A percentile compares a stretch with the other conserved stretches of the same genome.
These are phyloP conservation scores for Boloria selene DNA, from an alignment of 2,888 invertebrate genomes.

Conservation along the genomic window DNA sequence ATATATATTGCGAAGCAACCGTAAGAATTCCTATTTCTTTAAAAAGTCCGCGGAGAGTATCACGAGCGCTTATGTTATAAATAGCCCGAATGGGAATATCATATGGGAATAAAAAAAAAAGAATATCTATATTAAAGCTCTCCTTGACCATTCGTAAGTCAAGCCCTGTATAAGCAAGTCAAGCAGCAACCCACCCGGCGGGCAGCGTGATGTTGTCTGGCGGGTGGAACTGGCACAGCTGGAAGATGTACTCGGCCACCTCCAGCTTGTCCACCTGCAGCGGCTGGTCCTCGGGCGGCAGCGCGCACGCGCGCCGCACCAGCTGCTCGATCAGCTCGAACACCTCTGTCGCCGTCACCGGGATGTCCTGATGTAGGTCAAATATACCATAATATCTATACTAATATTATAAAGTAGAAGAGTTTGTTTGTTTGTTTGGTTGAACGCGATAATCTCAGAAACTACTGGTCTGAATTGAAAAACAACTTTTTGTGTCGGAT, in stretches of 20 bases:
- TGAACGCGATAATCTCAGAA: no score
- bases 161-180: slow-evolving; percentile 51
- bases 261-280: slow-evolving; percentile 90
- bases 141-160: slow-evolving; percentile 32
- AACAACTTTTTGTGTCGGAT: no score
- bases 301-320: slow-evolving; percentile 91
- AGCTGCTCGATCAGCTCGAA: slow-evolving; percentile 93
- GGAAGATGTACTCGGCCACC: slow-evolving; percentile 94
- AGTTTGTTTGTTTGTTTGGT: no score
- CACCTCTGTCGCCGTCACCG: slow-evolving; percentile 90
- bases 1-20: no score
- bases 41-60: no score
- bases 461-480: no score
- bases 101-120: no score
- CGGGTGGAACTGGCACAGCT: slow-evolving; percentile 94
- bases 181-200: slow-evolving; percentile 71
- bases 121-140: not conserved
- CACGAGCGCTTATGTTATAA: no score
- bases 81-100: no score
- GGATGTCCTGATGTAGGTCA: slow-evolving; percentile 84
- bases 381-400: no score
- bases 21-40: no score
- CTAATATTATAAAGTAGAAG: no score
- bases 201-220: slow-evolving; percentile 96
- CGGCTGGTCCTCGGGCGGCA: slow-evolving; percentile 88